Evolutionary conservation across 2,797 vertebrate genomes (phyloP).

Genomic region (Sebastes trivittatus): DNA sequence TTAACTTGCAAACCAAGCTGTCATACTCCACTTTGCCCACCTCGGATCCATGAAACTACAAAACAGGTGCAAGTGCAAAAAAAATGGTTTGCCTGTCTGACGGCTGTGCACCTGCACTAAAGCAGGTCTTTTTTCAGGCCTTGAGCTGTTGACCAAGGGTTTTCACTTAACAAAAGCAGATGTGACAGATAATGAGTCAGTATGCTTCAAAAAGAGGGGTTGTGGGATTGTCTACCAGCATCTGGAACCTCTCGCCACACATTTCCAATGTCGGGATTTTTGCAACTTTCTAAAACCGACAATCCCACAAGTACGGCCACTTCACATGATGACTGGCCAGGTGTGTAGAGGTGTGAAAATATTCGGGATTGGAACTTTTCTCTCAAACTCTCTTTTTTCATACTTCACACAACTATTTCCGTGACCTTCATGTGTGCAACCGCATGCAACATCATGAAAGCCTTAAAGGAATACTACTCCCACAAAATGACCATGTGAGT

Average conservation of each 20-base stretch:
- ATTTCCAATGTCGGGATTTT: not conserved
- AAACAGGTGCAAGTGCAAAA: not conserved
- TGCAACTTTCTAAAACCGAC: not conserved
- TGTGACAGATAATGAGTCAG: not conserved
- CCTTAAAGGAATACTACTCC: not conserved
- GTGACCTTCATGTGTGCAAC: not conserved
- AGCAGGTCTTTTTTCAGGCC: too few relatives aligned
- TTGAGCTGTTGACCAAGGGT: not conserved
- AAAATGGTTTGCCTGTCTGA: not conserved
- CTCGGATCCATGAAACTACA: too few relatives aligned
- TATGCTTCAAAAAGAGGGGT: not conserved
- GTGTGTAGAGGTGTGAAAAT: not conserved
- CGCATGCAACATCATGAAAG: not conserved
- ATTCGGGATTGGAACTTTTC: not conserved
- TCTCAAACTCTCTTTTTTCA: not conserved
- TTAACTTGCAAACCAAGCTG: too few relatives aligned
- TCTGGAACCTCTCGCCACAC: not conserved
- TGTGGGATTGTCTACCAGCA: not conserved
- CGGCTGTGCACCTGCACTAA: too few relatives aligned
- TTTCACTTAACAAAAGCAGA: conserved; percentile 2
- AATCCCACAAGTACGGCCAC: not conserved
- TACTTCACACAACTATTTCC: not conserved
- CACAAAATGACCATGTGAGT: not conserved
- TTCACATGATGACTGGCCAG: not conserved
- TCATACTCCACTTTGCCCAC: too few relatives aligned